phyloP scores from a whole-genome alignment of 2,888 invertebrate genomes.

The Agrochola litura region DNA sequence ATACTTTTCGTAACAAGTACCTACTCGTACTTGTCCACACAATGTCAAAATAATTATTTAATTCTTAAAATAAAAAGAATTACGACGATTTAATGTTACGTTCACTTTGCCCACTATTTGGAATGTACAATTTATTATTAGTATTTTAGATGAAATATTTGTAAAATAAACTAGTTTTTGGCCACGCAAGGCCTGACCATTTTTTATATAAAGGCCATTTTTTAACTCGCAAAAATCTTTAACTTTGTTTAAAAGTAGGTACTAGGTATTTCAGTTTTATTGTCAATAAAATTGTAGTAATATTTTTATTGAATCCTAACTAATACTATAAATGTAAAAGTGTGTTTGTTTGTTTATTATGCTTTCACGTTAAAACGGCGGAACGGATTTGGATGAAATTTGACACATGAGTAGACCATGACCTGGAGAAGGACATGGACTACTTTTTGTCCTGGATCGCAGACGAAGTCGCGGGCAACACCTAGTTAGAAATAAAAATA shows the following conservation, averaged over 20 bases:
- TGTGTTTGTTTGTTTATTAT: too few species aligned
- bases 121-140: not conserved
- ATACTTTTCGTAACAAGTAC: not conserved
- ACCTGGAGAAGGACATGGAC: too few species aligned
- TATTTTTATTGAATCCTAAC: slow-evolving; percentile 6
- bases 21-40: too few species aligned
- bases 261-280: not conserved
- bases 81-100: not conserved
- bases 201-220: not conserved
- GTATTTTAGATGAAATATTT: not conserved
- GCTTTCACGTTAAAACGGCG: too few species aligned
- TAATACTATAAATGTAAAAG: too few species aligned
- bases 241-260: not conserved
- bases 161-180: not conserved
- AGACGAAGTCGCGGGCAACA: too few species aligned
- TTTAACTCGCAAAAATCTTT: not conserved
- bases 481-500: slow-evolving; percentile 7
- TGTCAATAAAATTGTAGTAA: slow-evolving; percentile 4
- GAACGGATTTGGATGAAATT: too few species aligned
- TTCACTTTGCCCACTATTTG: not conserved
- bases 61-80: not conserved
- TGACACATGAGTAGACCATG: too few species aligned
- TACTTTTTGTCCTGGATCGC: too few species aligned
- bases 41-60: not conserved
- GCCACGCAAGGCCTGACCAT: not conserved